Evolutionary conservation across 2,113 vertebrate species (phyloP).

Genomic region (Gnathonemus echidnorhynchus): DNA sequence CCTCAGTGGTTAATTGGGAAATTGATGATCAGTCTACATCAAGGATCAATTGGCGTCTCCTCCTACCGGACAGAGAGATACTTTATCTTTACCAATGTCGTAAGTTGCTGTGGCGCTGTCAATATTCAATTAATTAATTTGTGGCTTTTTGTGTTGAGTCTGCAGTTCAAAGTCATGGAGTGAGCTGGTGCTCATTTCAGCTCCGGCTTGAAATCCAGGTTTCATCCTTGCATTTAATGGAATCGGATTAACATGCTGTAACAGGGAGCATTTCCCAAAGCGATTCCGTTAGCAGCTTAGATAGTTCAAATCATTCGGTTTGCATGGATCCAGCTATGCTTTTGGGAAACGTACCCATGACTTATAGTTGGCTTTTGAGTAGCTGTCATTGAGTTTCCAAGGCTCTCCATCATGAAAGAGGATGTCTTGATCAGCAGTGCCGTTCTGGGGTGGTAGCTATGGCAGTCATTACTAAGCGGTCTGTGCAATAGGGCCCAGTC

Average conservation of each 20-base stretch:
- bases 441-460: neutral
- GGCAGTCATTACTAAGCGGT: neutral
- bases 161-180: slow-evolving; percentile 10
- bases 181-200: slow-evolving; percentile 11
- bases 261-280: neutral
- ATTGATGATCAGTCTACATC: slow-evolving; percentile 17
- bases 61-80: slow-evolving; percentile 24
- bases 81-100: slow-evolving; percentile 30
- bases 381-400: neutral
- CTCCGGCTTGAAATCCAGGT: neutral
- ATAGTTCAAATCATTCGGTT: neutral
- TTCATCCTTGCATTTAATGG: slow-evolving; percentile 16
- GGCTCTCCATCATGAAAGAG: slow-evolving; percentile 4
- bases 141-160: slow-evolving; percentile 20
- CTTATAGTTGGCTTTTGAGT: slow-evolving; percentile 16
- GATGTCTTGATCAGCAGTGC: neutral
- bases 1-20: slow-evolving; percentile 1
- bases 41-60: slow-evolving; percentile 29
- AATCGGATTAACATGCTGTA: slow-evolving; percentile 39
- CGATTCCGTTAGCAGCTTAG: neutral
- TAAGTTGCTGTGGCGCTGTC: slow-evolving; percentile 38
- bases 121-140: slow-evolving; percentile 45
- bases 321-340: neutral
- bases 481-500: neutral
- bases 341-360: neutral